Percentiles rank a stretch among this genome's conserved stretches.
Evolutionary conservation across 2,113 vertebrate genomes (phyloP).

Genomic region (Podarcis muralis): DNA sequence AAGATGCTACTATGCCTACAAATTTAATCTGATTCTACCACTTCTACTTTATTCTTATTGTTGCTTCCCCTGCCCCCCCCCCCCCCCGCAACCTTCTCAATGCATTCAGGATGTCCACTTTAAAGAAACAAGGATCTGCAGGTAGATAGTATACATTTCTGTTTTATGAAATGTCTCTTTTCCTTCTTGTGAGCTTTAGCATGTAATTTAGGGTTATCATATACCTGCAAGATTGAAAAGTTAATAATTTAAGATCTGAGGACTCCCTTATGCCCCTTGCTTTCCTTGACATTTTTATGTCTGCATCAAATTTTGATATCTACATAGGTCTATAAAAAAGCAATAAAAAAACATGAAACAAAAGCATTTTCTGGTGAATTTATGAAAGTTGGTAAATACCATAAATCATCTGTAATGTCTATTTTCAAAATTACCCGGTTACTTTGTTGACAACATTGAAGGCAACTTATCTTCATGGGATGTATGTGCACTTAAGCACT

Average conservation of each 20-base stretch:
- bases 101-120: not conserved
- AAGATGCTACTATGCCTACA: no score
- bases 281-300: slow-evolving; percentile 31
- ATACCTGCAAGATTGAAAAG: slow-evolving; percentile 28
- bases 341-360: slow-evolving; percentile 6
- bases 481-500: not conserved
- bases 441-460: not conserved
- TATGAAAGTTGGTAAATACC: not conserved
- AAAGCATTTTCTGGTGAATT: slow-evolving; percentile 14
- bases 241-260: slow-evolving; percentile 30
- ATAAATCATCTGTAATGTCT: not conserved
- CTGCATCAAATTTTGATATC: slow-evolving; percentile 11
- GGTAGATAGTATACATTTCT: not conserved
- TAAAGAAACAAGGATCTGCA: not conserved
- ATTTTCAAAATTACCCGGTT: slow-evolving; percentile 7
- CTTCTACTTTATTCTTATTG: no score
- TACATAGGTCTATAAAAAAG: not conserved
- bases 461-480: not conserved
- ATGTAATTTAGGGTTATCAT: not conserved
- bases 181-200: not conserved
- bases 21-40: no score
- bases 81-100: not conserved
- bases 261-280: slow-evolving; percentile 7
- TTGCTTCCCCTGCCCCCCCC: no score
- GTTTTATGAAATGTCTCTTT: not conserved